Conservation (phyloP, 2,888 invertebrate genomes). For the Thereva nobilitata region DNA sequence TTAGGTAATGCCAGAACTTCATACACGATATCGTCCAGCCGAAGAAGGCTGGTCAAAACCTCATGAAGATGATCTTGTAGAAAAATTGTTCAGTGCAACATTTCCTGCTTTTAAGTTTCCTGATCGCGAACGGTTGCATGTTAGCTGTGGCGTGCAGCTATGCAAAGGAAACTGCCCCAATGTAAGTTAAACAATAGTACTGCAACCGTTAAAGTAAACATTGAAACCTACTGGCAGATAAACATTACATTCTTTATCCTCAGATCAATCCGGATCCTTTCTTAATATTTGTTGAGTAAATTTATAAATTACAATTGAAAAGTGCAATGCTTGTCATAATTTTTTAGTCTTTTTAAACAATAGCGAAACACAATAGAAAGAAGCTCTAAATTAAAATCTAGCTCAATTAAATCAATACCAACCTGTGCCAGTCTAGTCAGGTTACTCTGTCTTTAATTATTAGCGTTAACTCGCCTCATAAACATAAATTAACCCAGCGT, state of each 20-base stretch:
- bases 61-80: conserved; percentile 56
- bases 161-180: conserved; percentile 72
- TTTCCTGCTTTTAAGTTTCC: conserved; percentile 85
- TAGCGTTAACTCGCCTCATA: background rate
- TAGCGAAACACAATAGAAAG: background rate
- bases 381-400: too few relatives aligned
- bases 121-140: conserved; percentile 74
- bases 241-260: too few relatives aligned
- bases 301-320: too few relatives aligned
- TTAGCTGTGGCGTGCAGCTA: conserved; percentile 77
- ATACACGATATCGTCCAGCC: conserved; percentile 51
- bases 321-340: background rate
- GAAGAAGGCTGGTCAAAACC: conserved; percentile 59
- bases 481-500: conserved; percentile 11
- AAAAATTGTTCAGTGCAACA: conserved; percentile 60
- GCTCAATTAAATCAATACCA: too few relatives aligned
- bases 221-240: too few relatives aligned
- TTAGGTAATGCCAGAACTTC: conserved; percentile 57
- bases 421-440: conserved; percentile 4
- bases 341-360: background rate
- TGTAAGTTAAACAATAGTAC: conserved; percentile 55
- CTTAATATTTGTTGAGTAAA: too few relatives aligned
- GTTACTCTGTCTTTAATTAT: background rate
- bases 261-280: too few relatives aligned
- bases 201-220: conserved; percentile 2